Evolutionary conservation across 2,888 invertebrate genomes (phyloP), one percentile per base, ranked within the genome.

Genomic region (Pharmacophagus antenor): DNA sequence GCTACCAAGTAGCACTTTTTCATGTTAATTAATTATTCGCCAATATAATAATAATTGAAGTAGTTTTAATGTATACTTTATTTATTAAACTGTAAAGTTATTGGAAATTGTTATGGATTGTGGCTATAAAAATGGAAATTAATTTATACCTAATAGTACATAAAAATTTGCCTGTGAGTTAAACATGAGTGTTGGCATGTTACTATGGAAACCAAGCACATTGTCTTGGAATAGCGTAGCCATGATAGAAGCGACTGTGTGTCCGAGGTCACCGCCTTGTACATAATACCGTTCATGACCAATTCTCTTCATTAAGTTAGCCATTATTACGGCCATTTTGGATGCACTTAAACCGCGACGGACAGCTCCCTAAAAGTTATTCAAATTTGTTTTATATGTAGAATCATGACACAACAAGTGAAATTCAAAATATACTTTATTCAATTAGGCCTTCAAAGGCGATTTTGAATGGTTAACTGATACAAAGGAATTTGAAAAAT

Each of bases 211-310:
- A 0, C 89, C 89, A 0, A 81, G 65, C 0, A 92, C 77, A 1
- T 86, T 76, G 0, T 89, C 82, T 0, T 94, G 95, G 78, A 92
- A 95, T 18, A 94, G 65, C 0, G 92, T 90, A 0, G 94, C 92
- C 82, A 96, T 85, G 18, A 86, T 72, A 0, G 91, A 80, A 0
- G 91, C 92, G 4, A 95, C 91, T 0, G 88, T 18, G 4, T 93
- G 86, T 0, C 96, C 96, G 90, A 94, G 92, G 73, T 95, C 95
- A 0, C 95, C 95, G 0, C 95, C 95, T 68, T 96, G 95, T 0
- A 93, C 78, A 71, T 94, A 94, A 80, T 92, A 97, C 61, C 89
- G 82, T 0, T 91, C 66, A 72, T 91, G 91, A 0, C 94, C 94
- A 0, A 96, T 76, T 4, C 94, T 87, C 12, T 88, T 71, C 95